Evolutionary conservation across 2,113 vertebrate genomes (phyloP).

Genomic region (Barnardius zonarius): DNA sequence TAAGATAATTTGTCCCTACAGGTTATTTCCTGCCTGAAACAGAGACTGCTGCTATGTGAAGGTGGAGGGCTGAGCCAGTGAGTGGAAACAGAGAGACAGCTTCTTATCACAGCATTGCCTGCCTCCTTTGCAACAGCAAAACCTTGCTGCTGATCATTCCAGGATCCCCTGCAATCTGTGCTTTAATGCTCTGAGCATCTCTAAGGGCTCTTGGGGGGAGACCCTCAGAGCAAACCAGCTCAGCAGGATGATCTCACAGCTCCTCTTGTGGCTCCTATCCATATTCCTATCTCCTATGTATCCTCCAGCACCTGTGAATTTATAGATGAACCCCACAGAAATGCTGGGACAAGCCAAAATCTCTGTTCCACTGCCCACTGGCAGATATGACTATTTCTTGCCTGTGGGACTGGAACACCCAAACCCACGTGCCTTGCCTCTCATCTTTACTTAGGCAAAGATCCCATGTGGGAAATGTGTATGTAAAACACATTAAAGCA

Average conservation of each 20-base stretch:
- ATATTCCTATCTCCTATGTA: neutral
- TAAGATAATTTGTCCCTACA: conserved; percentile 9
- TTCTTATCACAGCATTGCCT: neutral
- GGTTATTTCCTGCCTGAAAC: conserved; percentile 14
- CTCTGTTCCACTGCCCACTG: neutral
- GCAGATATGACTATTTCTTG: neutral
- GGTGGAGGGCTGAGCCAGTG: neutral
- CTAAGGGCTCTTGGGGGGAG: neutral
- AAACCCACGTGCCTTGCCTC: accelerated
- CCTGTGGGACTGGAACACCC: neutral
- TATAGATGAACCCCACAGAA: neutral
- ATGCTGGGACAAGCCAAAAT: neutral
- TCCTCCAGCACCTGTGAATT: neutral
- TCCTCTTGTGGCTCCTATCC: neutral
- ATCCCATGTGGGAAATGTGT: accelerated
- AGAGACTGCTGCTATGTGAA: neutral
- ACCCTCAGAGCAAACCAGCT: neutral
- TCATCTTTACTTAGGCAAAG: neutral
- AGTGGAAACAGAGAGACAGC: neutral
- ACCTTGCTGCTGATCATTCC: neutral
- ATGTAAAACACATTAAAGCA: neutral
- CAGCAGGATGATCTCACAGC: accelerated
- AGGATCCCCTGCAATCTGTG: neutral
- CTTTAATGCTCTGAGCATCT: neutral
- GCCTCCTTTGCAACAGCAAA: neutral